phyloP scores from a whole-genome alignment of 2,113 vertebrate genomes.

The Syrmaticus mikado region DNA sequence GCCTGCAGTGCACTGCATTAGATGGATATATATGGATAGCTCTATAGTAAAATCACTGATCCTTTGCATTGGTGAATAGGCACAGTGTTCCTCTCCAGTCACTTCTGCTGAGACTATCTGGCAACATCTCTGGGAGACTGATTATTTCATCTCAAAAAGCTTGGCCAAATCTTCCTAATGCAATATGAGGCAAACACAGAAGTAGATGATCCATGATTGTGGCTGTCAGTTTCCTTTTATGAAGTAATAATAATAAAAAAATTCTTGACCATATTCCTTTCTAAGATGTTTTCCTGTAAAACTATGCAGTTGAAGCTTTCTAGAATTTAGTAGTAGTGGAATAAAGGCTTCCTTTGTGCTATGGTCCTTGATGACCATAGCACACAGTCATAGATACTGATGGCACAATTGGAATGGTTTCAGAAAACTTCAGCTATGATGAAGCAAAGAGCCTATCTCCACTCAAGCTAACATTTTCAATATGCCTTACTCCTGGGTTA shows the following conservation, averaged over 20 bases:
- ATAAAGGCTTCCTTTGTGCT: neutral
- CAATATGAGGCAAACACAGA: neutral
- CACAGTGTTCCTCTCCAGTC: neutral
- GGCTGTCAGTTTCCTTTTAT: neutral
- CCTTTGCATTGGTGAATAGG: neutral
- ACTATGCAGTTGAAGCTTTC: neutral
- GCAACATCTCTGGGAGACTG: neutral
- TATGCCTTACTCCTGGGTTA: neutral
- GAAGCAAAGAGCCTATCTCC: neutral
- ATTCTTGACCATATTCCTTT: neutral
- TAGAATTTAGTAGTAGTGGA: neutral
- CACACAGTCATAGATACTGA: neutral
- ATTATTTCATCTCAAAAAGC: neutral
- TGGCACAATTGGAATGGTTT: neutral
- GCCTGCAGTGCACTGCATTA: neutral
- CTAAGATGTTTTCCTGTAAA: neutral
- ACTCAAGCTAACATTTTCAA: neutral
- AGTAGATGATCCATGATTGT: neutral
- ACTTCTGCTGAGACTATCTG: neutral
- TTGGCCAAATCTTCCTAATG: neutral
- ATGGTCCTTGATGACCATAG: neutral
- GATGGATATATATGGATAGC: neutral
- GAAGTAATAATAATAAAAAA: neutral
- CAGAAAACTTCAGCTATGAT: neutral
- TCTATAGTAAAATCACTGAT: neutral